A percentile compares a stretch with the other conserved stretches of the same genome.
Evolutionary conservation across 2,113 vertebrate genomes (phyloP).

Genomic region (Protomyctophum bolini): DNA sequence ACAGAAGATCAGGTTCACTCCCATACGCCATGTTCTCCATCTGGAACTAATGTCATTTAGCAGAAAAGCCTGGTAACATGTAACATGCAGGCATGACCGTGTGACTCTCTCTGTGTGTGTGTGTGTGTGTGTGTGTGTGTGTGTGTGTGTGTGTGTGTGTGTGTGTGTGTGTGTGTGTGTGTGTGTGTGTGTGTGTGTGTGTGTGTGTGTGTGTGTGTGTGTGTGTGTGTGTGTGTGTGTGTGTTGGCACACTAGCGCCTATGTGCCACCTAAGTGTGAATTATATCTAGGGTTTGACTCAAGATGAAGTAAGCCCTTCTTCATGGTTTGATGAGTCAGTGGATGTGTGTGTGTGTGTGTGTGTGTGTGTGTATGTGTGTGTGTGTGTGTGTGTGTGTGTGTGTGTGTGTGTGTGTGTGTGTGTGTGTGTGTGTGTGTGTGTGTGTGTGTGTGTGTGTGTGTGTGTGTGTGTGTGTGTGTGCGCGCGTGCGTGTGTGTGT

Average conservation of each 20-base stretch:
- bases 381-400: slow-evolving; percentile 27
- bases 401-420: slow-evolving; percentile 33
- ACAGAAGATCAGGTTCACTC: slow-evolving; percentile 75
- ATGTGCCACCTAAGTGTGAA: slow-evolving; percentile 63
- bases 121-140: slow-evolving; percentile 1
- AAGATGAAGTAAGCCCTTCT: slow-evolving; percentile 57
- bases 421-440: slow-evolving; percentile 22
- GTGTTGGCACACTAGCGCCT: slow-evolving; percentile 30
- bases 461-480: slow-evolving; percentile 22
- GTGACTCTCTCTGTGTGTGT: background rate
- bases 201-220: slow-evolving; percentile 15
- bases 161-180: slow-evolving; percentile 9
- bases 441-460: slow-evolving; percentile 23
- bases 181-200: slow-evolving; percentile 7
- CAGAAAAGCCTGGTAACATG: slow-evolving; percentile 71
- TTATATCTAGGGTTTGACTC: slow-evolving; percentile 61
- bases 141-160: background rate
- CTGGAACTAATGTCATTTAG: slow-evolving; percentile 79
- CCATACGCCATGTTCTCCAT: slow-evolving; percentile 71
- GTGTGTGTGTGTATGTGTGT: slow-evolving; percentile 30
- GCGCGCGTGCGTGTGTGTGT: slow-evolving; percentile 30
- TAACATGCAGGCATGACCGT: slow-evolving; percentile 72
- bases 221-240: slow-evolving; percentile 6
- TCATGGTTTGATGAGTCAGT: slow-evolving; percentile 69
- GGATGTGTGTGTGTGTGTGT: slow-evolving; percentile 31